Evolutionary conservation across 1,140 invertebrate species (phyloP).

Genomic region (Pygmarrhopalites habei): DNA sequence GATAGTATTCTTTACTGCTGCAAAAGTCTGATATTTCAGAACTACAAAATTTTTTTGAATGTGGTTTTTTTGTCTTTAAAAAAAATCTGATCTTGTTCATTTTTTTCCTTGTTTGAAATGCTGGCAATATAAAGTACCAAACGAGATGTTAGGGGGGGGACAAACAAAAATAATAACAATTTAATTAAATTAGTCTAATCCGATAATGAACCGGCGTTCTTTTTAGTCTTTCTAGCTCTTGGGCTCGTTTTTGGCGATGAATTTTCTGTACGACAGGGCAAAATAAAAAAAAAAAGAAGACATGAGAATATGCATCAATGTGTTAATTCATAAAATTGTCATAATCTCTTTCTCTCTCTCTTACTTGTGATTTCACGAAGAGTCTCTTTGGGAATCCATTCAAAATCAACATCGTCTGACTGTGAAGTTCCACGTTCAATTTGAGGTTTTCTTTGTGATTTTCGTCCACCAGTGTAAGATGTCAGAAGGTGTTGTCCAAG

Average conservation of each 20-base stretch:
- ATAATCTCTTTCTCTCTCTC: conserved; percentile 40
- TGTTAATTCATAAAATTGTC: too few species aligned
- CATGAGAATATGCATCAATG: too few species aligned
- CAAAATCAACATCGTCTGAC: conserved; percentile 90
- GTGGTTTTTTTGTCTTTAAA: too few species aligned
- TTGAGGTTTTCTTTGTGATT: conserved; percentile 50
- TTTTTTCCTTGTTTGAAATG: too few species aligned
- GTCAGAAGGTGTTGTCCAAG: conserved; percentile 78
- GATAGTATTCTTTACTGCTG: too few species aligned
- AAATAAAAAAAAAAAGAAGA: too few species aligned
- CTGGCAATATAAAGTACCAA: too few species aligned
- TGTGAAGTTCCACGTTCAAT: conserved; percentile 56
- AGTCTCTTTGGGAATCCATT: conserved; percentile 92
- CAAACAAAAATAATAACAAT: background rate
- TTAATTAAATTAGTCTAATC: conserved; percentile 5
- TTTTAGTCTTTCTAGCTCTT: conserved; percentile 19
- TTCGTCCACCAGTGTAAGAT: conserved; percentile 65
- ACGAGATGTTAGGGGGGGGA: too few species aligned
- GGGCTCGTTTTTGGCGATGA: conserved; percentile 27
- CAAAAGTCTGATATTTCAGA: too few species aligned
- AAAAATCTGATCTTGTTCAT: too few species aligned
- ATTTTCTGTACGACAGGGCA: conserved; percentile 15
- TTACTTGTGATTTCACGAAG: conserved; percentile 67
- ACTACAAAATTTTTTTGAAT: too few species aligned
- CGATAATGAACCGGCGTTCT: conserved; percentile 4